phyloP scores from a whole-genome alignment of 2,797 vertebrate genomes.

The Anguilla pacifica region DNA sequence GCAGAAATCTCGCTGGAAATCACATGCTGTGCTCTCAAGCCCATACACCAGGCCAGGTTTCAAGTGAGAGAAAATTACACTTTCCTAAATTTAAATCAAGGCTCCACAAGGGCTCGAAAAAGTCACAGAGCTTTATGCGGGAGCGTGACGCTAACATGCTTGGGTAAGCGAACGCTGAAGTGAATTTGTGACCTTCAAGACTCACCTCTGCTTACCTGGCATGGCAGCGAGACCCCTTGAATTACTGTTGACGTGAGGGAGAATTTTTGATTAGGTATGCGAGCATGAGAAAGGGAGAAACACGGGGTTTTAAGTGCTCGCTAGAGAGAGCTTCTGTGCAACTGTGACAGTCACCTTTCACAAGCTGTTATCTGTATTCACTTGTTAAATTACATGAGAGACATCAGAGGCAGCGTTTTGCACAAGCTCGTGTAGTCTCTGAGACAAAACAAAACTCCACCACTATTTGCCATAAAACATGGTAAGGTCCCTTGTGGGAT shows the following conservation, averaged over 20 bases:
- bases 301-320: neutral
- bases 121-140: neutral
- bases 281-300: neutral
- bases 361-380: neutral
- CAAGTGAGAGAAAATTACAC: neutral
- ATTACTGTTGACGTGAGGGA: neutral
- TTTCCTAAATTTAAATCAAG: neutral
- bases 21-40: neutral
- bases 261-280: neutral
- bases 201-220: neutral
- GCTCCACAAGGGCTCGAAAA: neutral
- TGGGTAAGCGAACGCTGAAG: neutral
- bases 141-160: neutral
- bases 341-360: neutral
- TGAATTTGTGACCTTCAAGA: neutral
- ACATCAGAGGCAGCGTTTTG: neutral
- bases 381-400: neutral
- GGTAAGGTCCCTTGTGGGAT: neutral
- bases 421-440: neutral
- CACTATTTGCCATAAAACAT: neutral
- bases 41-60: neutral
- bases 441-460: neutral
- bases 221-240: neutral
- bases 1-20: neutral
- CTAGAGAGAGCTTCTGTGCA: neutral